Evolutionary conservation across 1,140 invertebrate genomes (phyloP).

Genomic region (Lasioglossum albipes): DNA sequence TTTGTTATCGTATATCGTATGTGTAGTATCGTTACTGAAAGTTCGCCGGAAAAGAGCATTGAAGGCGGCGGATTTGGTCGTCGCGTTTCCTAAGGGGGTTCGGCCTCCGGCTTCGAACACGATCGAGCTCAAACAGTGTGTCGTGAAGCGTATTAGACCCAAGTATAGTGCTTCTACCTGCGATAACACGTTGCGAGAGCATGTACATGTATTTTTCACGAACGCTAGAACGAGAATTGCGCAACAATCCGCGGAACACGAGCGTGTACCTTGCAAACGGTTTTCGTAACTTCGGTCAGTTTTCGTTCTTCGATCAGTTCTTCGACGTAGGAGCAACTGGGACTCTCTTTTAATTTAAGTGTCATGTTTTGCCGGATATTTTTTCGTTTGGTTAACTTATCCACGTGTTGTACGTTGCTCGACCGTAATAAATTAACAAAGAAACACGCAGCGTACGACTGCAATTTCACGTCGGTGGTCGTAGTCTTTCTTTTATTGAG

Average conservation of each 20-base stretch:
- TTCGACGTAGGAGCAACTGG: neutral
- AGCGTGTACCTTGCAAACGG: slow-evolving; percentile 35
- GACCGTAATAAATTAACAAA: neutral
- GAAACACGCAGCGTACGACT: no score
- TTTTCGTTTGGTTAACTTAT: neutral
- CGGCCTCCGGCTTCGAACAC: slow-evolving; percentile 58
- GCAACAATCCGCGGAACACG: neutral
- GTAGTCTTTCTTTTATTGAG: neutral
- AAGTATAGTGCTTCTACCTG: slow-evolving; percentile 61
- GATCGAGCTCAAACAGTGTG: slow-evolving; percentile 63
- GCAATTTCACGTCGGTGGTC: slow-evolving; percentile 20
- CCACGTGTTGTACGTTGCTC: slow-evolving; percentile 2
- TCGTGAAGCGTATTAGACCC: slow-evolving; percentile 62
- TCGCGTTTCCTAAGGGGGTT: slow-evolving; percentile 52
- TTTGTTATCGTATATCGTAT: neutral
- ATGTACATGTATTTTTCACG: neutral
- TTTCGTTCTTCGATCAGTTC: neutral
- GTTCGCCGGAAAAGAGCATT: slow-evolving; percentile 64
- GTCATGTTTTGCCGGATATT: neutral
- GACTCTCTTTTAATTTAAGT: slow-evolving; percentile 13
- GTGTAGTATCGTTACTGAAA: slow-evolving; percentile 59
- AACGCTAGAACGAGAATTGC: neutral
- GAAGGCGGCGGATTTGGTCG: slow-evolving; percentile 60
- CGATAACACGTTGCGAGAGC: neutral
- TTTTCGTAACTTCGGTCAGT: neutral